phyloP scores from a whole-genome alignment of 2,113 vertebrate species.

The Coturnix japonica region DNA sequence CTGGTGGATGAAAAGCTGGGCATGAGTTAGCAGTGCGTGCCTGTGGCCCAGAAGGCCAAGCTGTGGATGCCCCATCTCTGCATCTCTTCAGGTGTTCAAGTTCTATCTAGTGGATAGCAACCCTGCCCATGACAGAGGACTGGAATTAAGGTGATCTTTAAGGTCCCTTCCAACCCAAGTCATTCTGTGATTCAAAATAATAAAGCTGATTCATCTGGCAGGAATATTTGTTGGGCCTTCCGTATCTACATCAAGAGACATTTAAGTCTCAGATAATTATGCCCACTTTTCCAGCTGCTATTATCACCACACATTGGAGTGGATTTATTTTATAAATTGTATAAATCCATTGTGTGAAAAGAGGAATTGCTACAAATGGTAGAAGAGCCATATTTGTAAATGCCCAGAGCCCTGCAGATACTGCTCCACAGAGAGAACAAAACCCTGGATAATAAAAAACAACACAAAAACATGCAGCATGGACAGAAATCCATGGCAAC shows the following conservation, averaged over 20 bases:
- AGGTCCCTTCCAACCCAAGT: too few species aligned
- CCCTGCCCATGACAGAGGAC: too few species aligned
- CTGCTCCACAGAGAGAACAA: background rate
- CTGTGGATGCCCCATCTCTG: background rate
- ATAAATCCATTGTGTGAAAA: background rate
- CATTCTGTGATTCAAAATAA: background rate
- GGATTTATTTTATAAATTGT: background rate
- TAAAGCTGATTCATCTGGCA: background rate
- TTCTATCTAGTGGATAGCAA: too few species aligned
- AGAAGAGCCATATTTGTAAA: background rate
- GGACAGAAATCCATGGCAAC: fast-evolving
- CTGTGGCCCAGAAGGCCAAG: background rate
- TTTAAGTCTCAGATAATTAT: background rate
- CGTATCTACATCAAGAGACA: background rate
- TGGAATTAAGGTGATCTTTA: too few species aligned
- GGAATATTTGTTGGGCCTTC: background rate
- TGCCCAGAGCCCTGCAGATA: background rate
- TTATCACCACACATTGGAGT: background rate
- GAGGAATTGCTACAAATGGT: background rate
- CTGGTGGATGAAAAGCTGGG: background rate
- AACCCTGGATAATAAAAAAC: background rate
- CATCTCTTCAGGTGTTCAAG: too few species aligned
- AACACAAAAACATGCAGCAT: background rate
- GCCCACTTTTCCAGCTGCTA: background rate
- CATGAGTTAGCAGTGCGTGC: background rate